phyloP scores from a whole-genome alignment of 2,797 vertebrate genomes.

The Synanceia verrucosa region DNA sequence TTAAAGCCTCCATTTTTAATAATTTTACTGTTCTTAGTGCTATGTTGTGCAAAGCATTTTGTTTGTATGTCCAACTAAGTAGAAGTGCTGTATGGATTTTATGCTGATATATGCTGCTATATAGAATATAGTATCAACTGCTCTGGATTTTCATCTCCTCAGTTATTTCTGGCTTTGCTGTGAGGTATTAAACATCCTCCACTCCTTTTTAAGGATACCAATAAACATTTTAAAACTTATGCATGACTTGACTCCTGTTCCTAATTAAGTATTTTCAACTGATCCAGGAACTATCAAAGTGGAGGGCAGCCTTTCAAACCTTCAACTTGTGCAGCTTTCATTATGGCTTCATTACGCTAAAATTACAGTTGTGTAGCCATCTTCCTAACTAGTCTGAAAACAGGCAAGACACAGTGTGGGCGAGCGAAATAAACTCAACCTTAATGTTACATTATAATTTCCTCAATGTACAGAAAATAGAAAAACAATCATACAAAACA shows the following conservation, averaged over 20 bases:
- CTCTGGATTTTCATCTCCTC: background rate
- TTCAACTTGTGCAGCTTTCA: background rate
- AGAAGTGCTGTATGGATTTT: no score
- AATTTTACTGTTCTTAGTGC: no score
- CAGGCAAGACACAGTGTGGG: conserved; percentile 6
- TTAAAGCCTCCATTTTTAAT: no score
- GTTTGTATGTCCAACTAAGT: no score
- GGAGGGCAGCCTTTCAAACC: background rate
- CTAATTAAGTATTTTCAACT: background rate
- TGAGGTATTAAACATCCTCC: background rate
- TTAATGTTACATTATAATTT: conserved; percentile 6
- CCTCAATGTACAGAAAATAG: background rate
- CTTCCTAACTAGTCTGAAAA: conserved; percentile 8
- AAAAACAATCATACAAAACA: background rate
- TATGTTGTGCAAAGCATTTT: no score
- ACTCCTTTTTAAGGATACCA: background rate
- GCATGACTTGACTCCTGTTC: background rate
- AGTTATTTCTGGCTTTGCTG: conserved; percentile 11
- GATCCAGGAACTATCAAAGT: background rate
- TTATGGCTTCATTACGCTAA: background rate
- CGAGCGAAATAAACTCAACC: conserved; percentile 14
- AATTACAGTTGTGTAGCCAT: background rate
- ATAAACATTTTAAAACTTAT: background rate
- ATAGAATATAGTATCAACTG: no score
- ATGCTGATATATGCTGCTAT: no score